A percentile compares a stretch with the other conserved stretches of the same genome.
Evolutionary conservation across 2,888 invertebrate species (phyloP).

Genomic region (Zhuqinia jingwanae): DNA sequence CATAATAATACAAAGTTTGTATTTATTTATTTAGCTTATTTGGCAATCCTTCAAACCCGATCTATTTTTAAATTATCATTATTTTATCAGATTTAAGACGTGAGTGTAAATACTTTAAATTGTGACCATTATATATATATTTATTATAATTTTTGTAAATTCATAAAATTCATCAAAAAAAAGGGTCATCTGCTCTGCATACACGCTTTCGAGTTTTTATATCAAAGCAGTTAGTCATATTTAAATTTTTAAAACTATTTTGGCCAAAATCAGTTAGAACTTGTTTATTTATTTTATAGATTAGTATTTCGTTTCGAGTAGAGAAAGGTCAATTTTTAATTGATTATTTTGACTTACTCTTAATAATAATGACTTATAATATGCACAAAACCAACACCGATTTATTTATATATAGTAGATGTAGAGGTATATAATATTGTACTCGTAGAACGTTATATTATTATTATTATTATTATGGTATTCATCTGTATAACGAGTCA

Average conservation of each 20-base stretch:
- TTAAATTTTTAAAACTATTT: slow-evolving; percentile 9
- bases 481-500: not conserved
- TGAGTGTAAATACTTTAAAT: no score
- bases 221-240: not conserved
- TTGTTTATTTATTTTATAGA: no score
- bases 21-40: no score
- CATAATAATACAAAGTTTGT: no score
- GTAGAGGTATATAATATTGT: no score
- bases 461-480: not conserved
- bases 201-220: not conserved
- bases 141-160: not conserved
- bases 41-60: no score
- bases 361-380: slow-evolving; percentile 8
- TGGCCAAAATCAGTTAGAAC: slow-evolving; percentile 33
- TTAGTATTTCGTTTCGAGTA: not conserved
- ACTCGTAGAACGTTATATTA: no score
- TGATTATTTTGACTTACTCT: not conserved
- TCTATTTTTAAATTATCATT: no score
- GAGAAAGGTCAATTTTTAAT: not conserved
- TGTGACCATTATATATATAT: not conserved
- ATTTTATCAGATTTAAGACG: no score
- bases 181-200: not conserved
- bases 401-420: not conserved
- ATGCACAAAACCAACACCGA: slow-evolving; percentile 31
- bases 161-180: not conserved